Base-by-base conservation (phyloP, 2,888 invertebrate genomes). In the Drosophila nr. medialis region DNA sequence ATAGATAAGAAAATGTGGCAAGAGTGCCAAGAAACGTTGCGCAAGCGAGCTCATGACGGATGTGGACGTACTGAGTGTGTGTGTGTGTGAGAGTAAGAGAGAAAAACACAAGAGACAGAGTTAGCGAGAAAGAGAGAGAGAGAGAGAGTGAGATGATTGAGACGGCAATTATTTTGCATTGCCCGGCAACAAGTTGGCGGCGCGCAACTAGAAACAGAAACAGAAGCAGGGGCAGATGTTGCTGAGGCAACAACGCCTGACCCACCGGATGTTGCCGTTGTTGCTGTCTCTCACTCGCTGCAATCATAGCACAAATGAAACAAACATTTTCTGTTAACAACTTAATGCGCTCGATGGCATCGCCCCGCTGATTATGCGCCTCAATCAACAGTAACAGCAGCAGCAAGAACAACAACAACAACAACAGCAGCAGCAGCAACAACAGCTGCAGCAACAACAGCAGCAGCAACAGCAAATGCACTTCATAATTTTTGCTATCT, bases 321-420 rank as follows among this genome's bases (percentile, higher is more conserved):
- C 89, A 90, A 89, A 90, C 86, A 87, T 88, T 89, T 87, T 85
- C 86, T 90, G 90, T 90, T 89, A 89, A 89, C 89, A 90, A 89
- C 90, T 89, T 90, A 86, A 89, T 90, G 89, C 83, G 85, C 83
- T 90, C 72, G 75, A 75, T 75, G 87, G 81, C 86, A 75, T 73
- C 72, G 61, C 72, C 66, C 64, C 71, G 73, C 90, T 88, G 85
- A 85, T 85, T 89, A 85, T 89, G 90, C 88, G 85, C 85, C 86
- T 89, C 85, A 85, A 85, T 85, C 85, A 89, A 84, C 83, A 75
- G 86, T 55, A 72, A 51, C 71, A 68, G 18, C 72, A 65, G 18
- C 80, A 78, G 8, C 64, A 51, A 0, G 55, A 51, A 0, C 80
- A 72, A 40, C 60, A 58, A 18, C 70, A 69, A 24, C 61, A 56